phyloP scores from a whole-genome alignment of 30 jellyfish, hydroid and myxozoan species.

The Euphysa ruthae region DNA sequence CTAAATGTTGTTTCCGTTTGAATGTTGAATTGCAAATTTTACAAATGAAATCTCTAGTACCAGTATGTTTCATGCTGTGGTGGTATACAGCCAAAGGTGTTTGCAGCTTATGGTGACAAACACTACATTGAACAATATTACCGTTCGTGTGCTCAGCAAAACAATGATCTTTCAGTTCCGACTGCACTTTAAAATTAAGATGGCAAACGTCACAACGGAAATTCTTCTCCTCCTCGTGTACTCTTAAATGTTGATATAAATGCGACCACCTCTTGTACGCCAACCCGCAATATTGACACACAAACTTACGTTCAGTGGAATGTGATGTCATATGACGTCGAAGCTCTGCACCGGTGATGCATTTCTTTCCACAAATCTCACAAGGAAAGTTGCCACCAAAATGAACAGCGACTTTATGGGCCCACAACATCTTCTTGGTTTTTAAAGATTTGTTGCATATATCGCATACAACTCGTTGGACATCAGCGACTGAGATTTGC shows the following conservation, averaged over 20 bases:
- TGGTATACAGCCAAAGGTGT: slow-evolving; percentile 47
- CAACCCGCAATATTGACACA: slow-evolving; percentile 36
- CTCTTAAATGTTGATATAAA: slow-evolving; percentile 33
- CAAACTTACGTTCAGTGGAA: slow-evolving; percentile 31
- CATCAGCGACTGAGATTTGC: slow-evolving; percentile 19
- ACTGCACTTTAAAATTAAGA: slow-evolving; percentile 29
- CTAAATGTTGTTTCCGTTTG: slow-evolving; percentile 32
- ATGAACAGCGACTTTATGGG: slow-evolving; percentile 43
- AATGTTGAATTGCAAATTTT: slow-evolving; percentile 27
- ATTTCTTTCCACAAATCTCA: slow-evolving; percentile 41
- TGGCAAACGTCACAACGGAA: slow-evolving; percentile 42
- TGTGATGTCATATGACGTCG: slow-evolving; percentile 44
- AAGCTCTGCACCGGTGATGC: slow-evolving; percentile 40
- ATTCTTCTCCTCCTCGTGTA: slow-evolving; percentile 39
- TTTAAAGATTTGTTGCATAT: slow-evolving; percentile 30
- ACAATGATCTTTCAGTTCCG: slow-evolving; percentile 41
- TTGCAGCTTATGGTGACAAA: slow-evolving; percentile 34
- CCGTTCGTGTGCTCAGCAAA: slow-evolving; percentile 43
- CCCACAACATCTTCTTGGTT: slow-evolving; percentile 42
- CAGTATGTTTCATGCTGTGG: slow-evolving; percentile 41
- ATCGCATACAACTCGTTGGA: slow-evolving; percentile 26
- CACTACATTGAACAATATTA: slow-evolving; percentile 35
- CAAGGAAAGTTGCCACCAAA: slow-evolving; percentile 37
- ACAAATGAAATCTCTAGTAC: slow-evolving; percentile 31
- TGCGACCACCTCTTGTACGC: slow-evolving; percentile 44